These are phyloP conservation scores for Ptychoptera albimana DNA, from an alignment of 2,888 invertebrate genomes.

Conservation along the genomic window DNA sequence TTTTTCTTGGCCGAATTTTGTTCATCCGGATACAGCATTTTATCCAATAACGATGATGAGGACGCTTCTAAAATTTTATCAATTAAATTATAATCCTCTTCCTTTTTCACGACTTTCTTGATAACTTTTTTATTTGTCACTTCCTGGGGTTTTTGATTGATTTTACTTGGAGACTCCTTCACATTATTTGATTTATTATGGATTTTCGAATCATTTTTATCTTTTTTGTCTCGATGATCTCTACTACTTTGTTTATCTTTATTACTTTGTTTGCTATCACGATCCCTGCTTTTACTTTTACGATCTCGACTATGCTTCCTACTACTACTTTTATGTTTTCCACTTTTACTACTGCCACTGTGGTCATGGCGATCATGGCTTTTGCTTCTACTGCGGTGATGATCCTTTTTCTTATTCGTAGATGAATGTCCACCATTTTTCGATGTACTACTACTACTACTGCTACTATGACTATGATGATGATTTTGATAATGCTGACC, in stretches of 20 bases:
- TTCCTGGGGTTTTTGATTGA: constrained; percentile 12
- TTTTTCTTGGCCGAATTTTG: constrained; percentile 10
- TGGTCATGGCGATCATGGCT: constrained; percentile 7
- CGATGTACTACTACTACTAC: background rate
- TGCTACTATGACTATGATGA: background rate
- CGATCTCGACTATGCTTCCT: constrained; percentile 21
- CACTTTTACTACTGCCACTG: constrained; percentile 1
- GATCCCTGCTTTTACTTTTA: constrained; percentile 20
- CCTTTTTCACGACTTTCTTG: constrained; percentile 8
- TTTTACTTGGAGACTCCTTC: constrained; percentile 5
- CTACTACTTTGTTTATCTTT: constrained; percentile 12
- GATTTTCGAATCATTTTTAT: constrained; percentile 11
- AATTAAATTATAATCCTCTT: constrained; percentile 20
- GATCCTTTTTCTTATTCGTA: constrained; percentile 11
- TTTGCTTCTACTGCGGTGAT: constrained; percentile 12
- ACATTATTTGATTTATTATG: constrained; percentile 12
- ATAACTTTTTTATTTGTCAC: constrained; percentile 11
- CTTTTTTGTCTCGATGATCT: constrained; percentile 10
- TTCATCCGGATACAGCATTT: constrained; percentile 3
- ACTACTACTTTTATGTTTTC: constrained; percentile 18
- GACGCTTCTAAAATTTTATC: constrained; percentile 25
- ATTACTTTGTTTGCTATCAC: constrained; percentile 14
- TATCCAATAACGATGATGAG: constrained; percentile 1
- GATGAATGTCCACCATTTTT: background rate
- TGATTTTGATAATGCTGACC: background rate